These are phyloP conservation scores for Mellivora capensis DNA, from an alignment of 2,113 vertebrate genomes.

Conservation along the genomic window DNA sequence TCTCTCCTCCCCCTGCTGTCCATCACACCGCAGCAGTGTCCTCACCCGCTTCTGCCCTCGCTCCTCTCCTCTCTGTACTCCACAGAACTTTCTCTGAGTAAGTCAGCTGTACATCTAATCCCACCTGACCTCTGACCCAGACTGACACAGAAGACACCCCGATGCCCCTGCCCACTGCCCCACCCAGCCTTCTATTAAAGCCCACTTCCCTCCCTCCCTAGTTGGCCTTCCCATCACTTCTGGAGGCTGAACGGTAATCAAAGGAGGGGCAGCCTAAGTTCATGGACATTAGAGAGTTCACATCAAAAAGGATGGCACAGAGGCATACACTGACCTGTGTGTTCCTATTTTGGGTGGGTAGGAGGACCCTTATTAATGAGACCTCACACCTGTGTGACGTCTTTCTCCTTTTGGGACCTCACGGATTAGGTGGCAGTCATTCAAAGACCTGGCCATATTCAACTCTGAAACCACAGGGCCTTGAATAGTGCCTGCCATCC, in stretches of 20 bases:
- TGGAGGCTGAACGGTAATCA: neutral
- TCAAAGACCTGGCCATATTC: neutral
- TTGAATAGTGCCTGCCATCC: neutral
- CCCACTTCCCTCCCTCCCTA: neutral
- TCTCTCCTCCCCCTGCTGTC: neutral
- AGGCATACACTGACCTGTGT: accelerated
- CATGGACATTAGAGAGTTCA: neutral
- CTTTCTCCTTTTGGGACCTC: neutral
- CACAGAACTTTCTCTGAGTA: neutral
- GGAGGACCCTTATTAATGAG: neutral
- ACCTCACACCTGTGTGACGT: neutral
- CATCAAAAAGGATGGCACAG: neutral
- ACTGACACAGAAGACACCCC: neutral
- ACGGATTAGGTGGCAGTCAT: neutral
- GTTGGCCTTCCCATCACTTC: neutral
- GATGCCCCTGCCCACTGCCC: neutral
- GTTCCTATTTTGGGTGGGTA: neutral
- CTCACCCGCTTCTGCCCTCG: too few species aligned
- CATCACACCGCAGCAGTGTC: neutral
- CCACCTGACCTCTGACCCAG: neutral
- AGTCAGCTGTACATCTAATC: neutral
- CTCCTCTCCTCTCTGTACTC: neutral
- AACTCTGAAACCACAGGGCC: neutral
- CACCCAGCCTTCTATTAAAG: neutral
- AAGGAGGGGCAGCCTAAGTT: neutral